phyloP scores from a whole-genome alignment of 2,113 vertebrate genomes.

The Cinclus cinclus region DNA sequence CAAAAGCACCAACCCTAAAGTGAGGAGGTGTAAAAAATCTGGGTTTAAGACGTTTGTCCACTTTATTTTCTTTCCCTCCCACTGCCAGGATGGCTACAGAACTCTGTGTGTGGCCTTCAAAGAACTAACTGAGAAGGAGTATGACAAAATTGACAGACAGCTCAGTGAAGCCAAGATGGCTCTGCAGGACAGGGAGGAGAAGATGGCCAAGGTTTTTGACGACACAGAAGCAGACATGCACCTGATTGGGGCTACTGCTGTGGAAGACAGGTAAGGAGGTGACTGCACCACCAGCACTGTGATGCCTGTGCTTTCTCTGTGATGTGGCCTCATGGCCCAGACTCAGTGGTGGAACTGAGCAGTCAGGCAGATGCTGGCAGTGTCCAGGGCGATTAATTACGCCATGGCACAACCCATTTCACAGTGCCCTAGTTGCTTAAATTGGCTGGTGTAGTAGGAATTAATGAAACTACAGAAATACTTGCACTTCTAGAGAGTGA shows the following conservation, averaged over 20 bases:
- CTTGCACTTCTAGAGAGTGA: not conserved
- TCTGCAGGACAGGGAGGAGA: slow-evolving; percentile 93
- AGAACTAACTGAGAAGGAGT: slow-evolving; percentile 81
- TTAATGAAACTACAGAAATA: slow-evolving; percentile 17
- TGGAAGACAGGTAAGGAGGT: slow-evolving; percentile 90
- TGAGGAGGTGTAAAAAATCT: not conserved
- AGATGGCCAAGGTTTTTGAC: slow-evolving; percentile 88
- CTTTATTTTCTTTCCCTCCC: not conserved
- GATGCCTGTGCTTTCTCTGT: not conserved
- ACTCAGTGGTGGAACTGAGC: accelerated
- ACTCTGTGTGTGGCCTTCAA: slow-evolving; percentile 95
- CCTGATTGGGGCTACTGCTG: slow-evolving; percentile 94
- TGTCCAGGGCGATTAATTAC: not conserved
- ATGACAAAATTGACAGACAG: slow-evolving; percentile 76
- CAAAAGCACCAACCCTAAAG: not conserved
- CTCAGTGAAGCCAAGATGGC: slow-evolving; percentile 87
- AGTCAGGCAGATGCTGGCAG: not conserved
- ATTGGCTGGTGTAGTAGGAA: not conserved
- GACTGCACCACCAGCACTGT: not conserved
- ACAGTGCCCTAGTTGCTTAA: slow-evolving; percentile 20
- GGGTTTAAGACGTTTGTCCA: not conserved
- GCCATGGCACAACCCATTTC: not conserved
- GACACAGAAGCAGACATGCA: slow-evolving; percentile 91
- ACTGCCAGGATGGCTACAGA: slow-evolving; percentile 88
- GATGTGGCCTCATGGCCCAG: accelerated